Percentiles rank a stretch among this genome's conserved stretches.
Evolutionary conservation across 2,797 vertebrate species (phyloP).

Genomic region (Glossophaga mutica): DNA sequence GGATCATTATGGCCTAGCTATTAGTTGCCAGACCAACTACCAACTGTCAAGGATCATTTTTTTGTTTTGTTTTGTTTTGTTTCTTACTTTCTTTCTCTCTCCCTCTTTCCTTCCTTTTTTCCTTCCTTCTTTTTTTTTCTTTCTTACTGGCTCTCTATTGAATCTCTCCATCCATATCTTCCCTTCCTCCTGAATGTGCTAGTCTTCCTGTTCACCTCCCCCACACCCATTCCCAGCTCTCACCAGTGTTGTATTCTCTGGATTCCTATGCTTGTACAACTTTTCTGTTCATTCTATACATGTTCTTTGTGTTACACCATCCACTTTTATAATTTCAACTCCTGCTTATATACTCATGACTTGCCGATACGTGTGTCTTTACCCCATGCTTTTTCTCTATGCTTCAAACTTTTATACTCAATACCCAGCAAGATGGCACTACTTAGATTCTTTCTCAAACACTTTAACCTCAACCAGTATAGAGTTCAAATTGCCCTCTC

Average conservation of each 20-base stretch:
- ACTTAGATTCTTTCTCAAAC: not conserved
- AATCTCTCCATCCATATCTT: not conserved
- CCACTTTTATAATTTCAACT: not conserved
- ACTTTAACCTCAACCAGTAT: not conserved
- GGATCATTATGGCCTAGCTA: not conserved
- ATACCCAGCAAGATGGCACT: not conserved
- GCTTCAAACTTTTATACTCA: not conserved
- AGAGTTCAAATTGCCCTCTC: not conserved
- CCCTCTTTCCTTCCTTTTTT: rapidly evolving
- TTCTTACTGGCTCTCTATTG: not conserved
- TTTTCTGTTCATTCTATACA: not conserved
- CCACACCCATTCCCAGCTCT: not conserved
- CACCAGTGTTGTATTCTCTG: not conserved
- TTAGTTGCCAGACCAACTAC: not conserved
- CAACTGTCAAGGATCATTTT: not conserved
- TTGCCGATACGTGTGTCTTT: not conserved
- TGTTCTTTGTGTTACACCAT: not conserved
- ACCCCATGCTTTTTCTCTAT: not conserved
- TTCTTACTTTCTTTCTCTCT: not conserved
- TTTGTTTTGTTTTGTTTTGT: too few species aligned
- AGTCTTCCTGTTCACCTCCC: not conserved
- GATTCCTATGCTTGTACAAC: not conserved
- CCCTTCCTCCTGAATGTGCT: not conserved
- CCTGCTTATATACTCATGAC: not conserved
- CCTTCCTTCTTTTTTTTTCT: too few species aligned